Evolutionary conservation across 1,140 invertebrate species (phyloP), one percentile per base, ranked within the genome.

Genomic region (Metaphire vulgaris): DNA sequence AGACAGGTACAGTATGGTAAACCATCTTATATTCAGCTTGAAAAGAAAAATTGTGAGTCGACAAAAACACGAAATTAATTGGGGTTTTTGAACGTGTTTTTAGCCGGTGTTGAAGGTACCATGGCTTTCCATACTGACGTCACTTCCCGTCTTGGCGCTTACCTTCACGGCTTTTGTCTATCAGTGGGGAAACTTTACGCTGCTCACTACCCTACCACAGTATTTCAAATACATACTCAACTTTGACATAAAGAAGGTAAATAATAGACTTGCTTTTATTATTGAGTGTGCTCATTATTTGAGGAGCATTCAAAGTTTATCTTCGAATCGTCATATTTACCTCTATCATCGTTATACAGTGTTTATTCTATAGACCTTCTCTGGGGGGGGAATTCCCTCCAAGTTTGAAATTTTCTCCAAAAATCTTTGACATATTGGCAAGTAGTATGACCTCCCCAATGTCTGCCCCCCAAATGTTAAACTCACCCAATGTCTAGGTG

Each of bases 161-260:
- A 89, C 96, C 73, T 84, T 96, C 32, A 93, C 92, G 0, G 95
- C 98, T 83, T 91, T 90, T 16, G 91, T 92, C 77, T 93, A 93
- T 74, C 95, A 97, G 74, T 98, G 95, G 87, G 92, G 93, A 0
- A 96, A 94, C 86, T 97, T 97, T 87, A 97, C 93, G 30, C 89
- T 98, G n/a, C 90, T 97, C 70, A 95, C 95, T 83, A 93, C 96
- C 82, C 88, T 98, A 78, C 96, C 96, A 21, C 95, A 92, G 0
- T 99, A 95, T 86, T 92, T 98, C 90, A 93, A 95, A 81, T 90
- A 92, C 80, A 93, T 98, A 72, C 88, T 98, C 12, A 88, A 92
- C 80, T 96, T 92, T 81, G 90, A 95, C 81, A 93, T 97, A 15
- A 81, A 95, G 86, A 88, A 91, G 86, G 93, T 94, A 85, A 82